Evolutionary conservation across 1,140 invertebrate species (phyloP).

Genomic region (Drosophila punjabiensis): DNA sequence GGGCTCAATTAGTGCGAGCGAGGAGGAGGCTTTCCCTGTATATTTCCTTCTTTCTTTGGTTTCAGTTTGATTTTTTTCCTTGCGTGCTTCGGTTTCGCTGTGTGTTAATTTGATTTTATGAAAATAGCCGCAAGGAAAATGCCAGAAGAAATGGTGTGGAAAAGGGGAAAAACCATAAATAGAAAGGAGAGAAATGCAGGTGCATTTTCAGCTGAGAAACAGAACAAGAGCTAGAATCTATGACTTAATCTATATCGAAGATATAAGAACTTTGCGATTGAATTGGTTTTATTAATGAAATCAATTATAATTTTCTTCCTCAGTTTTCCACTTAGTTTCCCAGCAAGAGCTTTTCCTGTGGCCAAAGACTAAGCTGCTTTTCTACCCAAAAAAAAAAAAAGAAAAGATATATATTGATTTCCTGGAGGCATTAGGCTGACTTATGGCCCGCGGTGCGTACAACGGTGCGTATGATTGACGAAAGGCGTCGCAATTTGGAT

Average conservation of each 20-base stretch:
- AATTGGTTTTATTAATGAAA: constrained; percentile 5
- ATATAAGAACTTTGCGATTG: background rate
- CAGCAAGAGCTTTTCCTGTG: background rate
- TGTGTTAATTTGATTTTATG: constrained; percentile 68
- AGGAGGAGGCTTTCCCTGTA: constrained; percentile 5
- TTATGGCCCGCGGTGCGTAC: constrained; percentile 36
- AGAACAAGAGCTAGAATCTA: background rate
- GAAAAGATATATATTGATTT: constrained; percentile 33
- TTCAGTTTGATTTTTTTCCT: constrained; percentile 8
- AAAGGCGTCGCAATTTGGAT: constrained; percentile 46
- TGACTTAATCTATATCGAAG: background rate
- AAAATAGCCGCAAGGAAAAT: constrained; percentile 38
- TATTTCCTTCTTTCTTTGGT: background rate
- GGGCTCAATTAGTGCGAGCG: constrained; percentile 35
- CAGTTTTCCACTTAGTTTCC: background rate
- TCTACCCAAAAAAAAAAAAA: background rate
- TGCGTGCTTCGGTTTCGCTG: constrained; percentile 33
- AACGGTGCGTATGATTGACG: constrained; percentile 55
- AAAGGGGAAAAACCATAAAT: background rate
- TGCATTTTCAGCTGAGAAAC: background rate
- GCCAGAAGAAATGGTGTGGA: background rate
- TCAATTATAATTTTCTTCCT: constrained; percentile 10
- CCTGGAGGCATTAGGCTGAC: constrained; percentile 28
- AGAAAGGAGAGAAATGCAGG: constrained; percentile 2
- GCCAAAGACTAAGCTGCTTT: constrained; percentile 23